Evolutionary conservation across 2,888 invertebrate species (phyloP).

Genomic region (Colostygia pectinataria): DNA sequence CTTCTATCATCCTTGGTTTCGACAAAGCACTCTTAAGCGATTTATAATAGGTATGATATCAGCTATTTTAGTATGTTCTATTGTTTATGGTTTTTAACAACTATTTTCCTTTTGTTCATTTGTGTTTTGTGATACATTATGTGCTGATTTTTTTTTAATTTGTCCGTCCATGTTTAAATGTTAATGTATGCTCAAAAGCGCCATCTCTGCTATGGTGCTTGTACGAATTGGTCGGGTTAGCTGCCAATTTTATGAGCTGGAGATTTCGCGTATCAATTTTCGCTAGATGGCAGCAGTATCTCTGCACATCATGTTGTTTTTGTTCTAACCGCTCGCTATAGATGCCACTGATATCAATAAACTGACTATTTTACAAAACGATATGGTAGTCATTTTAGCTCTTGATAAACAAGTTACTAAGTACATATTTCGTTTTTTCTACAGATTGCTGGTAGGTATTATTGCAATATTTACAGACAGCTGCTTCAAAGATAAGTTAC

Average conservation of each 20-base stretch:
- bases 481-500: too few relatives aligned
- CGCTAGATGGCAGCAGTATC: conserved; percentile 14
- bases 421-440: too few relatives aligned
- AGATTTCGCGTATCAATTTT: conserved; percentile 10
- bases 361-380: neutral
- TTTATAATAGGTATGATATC: conserved; percentile 65
- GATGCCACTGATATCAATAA: conserved; percentile 12
- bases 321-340: conserved; percentile 1
- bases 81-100: neutral
- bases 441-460: too few relatives aligned
- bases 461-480: too few relatives aligned
- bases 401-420: too few relatives aligned
- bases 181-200: conserved; percentile 12
- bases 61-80: neutral
- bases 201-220: conserved; percentile 14
- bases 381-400: too few relatives aligned
- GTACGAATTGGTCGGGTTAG: conserved; percentile 7
- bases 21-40: conserved; percentile 60
- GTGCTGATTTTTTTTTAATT: neutral
- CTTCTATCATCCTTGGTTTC: conserved; percentile 59
- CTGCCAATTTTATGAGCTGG: neutral
- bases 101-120: too few relatives aligned
- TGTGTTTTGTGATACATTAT: too few relatives aligned
- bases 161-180: neutral
- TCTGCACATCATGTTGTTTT: conserved; percentile 2